Evolutionary conservation across 2,797 vertebrate genomes (phyloP), one percentile per base, ranked within the genome.

Genomic region (Todus mexicanus): DNA sequence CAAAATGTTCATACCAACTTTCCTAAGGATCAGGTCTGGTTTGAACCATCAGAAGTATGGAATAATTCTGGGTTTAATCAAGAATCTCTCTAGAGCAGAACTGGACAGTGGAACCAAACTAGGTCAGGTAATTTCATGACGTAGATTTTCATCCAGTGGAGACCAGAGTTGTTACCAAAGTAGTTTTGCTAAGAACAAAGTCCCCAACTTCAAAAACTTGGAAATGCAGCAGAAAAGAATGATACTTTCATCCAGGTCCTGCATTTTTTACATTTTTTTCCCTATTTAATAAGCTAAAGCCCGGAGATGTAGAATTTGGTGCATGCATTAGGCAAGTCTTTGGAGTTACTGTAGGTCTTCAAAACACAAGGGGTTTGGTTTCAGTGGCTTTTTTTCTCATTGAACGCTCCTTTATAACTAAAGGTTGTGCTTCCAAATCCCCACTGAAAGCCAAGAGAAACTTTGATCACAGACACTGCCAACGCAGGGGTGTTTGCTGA

Each of bases 141-240:
- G 23, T 15, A 65, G 50, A 59, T 92, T 65, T 29, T 80, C 66
- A 23, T 57, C 71, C 59, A 19, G 76, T 33, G 61, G 91, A 93
- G 76, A 63, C 51, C 51, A 40, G 45, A 91, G 83, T 76, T 95
- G 81, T 88, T 90, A 64, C 95, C 94, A 88, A 86, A 93, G 84
- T 92, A 72, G 74, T 90, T 96, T 93, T 89, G 23, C 54, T 22
- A 50, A 85, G 94, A 97, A 96, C 92, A 94, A 97, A 97, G 94
- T 92, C 66, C 51, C 45, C 23, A 21, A 59, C 90, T 95, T 97
- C 82, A 89, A 45, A 94, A 95, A 59, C 57, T n/a, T 71, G 14
- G 54, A 47, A 95, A 74, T 61, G 21, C 27, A 25, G 65, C 29
- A 63, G 40, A 84, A 76, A 64, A 86, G 69, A 92, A 50, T 43